These are phyloP conservation scores for Fragum whitleyi DNA, from an alignment of 2,888 invertebrate species.

Conservation along the genomic window DNA sequence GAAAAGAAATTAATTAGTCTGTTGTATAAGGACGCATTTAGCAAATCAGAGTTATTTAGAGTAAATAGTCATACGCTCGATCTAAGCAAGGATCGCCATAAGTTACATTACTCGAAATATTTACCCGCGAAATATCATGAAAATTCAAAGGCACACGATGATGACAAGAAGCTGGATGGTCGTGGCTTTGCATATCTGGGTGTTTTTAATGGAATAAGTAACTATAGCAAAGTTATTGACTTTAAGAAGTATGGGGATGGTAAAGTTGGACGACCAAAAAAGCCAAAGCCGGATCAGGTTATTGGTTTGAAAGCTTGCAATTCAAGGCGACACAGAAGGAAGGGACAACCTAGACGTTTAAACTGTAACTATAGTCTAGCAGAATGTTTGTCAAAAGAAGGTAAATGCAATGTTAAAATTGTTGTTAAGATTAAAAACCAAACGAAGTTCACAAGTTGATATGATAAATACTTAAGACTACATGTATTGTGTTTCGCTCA, in stretches of 20 bases:
- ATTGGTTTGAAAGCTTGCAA: background rate
- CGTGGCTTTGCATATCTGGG: slow-evolving; percentile 18
- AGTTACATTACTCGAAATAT: background rate
- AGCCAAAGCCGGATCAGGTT: background rate
- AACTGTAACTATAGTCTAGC: background rate
- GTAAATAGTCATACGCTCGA: background rate
- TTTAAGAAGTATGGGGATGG: slow-evolving; percentile 1
- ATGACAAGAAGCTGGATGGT: background rate
- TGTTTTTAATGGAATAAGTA: slow-evolving; percentile 5
- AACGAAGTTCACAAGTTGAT: no score
- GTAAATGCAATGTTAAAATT: no score
- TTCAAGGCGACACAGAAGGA: background rate
- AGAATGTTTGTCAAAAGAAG: background rate
- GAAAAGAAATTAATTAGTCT: background rate
- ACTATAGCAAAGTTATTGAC: slow-evolving; percentile 26
- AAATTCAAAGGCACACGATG: slow-evolving; percentile 8
- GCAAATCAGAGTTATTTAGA: background rate
- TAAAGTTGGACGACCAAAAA: slow-evolving; percentile 26
- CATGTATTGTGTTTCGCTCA: no score
- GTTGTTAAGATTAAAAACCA: no score
- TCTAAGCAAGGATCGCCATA: background rate
- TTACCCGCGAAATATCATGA: slow-evolving; percentile 16
- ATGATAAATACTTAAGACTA: no score
- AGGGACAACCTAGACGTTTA: background rate
- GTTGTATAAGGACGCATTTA: background rate